phyloP scores from a whole-genome alignment of 2,113 vertebrate species.

The Apteryx owenii region DNA sequence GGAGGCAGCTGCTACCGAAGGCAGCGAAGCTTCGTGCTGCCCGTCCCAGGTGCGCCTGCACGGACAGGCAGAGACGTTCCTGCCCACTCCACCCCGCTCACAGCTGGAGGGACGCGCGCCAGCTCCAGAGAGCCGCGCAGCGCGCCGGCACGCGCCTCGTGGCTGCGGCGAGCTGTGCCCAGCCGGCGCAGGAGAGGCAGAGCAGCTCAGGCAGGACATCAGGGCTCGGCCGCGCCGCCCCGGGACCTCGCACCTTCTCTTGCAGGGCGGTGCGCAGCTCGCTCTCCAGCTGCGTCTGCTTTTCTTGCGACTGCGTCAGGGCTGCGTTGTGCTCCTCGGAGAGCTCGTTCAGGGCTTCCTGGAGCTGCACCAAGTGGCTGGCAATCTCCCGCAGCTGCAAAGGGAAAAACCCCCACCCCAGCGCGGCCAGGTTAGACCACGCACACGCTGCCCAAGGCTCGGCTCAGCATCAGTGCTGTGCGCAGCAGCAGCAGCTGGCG shows the following conservation, averaged over 20 bases:
- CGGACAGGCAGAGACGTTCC: not conserved
- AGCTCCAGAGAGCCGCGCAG: not conserved
- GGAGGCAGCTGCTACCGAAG: too few species aligned
- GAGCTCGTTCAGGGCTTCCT: slow-evolving; percentile 82
- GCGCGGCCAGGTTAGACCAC: fast-evolving
- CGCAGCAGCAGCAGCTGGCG: not conserved
- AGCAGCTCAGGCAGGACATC: not conserved
- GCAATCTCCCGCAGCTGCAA: slow-evolving; percentile 81
- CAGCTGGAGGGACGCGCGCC: not conserved
- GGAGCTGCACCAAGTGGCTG: slow-evolving; percentile 79
- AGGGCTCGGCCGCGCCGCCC: not conserved
- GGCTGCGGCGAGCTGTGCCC: too few species aligned
- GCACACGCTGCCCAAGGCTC: not conserved
- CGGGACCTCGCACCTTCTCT: slow-evolving; percentile 82
- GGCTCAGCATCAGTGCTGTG: not conserved
- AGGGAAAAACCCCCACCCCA: not conserved
- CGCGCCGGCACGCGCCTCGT: too few species aligned
- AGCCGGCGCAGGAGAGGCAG: too few species aligned
- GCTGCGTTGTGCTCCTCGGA: slow-evolving; percentile 77
- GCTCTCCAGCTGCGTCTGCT: slow-evolving; percentile 73
- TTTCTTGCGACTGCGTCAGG: slow-evolving; percentile 72
- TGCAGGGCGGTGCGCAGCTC: slow-evolving; percentile 79
- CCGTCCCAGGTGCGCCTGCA: not conserved
- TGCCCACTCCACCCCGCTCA: not conserved
- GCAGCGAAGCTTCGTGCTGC: too few species aligned